phyloP scores from a whole-genome alignment of 1,140 invertebrate genomes.

The Mercenaria mercenaria region DNA sequence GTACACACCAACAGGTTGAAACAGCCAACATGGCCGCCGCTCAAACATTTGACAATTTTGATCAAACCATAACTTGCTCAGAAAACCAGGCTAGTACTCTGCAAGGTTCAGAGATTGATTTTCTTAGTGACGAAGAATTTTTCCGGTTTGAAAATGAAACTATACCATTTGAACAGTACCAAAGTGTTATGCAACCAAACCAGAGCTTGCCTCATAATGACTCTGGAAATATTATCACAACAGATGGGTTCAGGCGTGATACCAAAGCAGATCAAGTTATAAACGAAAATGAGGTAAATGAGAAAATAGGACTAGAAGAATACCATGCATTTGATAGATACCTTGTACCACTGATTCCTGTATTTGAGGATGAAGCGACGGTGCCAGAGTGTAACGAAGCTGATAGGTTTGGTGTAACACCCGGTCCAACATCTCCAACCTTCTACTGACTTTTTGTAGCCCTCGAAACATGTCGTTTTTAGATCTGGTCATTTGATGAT shows the following conservation, averaged over 20 bases:
- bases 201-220: not conserved
- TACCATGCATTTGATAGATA: not conserved
- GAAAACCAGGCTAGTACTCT: not conserved
- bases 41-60: not conserved
- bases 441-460: not conserved
- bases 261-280: not conserved
- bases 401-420: not conserved
- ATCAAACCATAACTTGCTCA: too few relatives aligned
- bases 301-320: not conserved
- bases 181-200: not conserved
- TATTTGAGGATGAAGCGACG: constrained; percentile 14
- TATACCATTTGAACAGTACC: constrained; percentile 2
- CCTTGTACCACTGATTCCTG: not conserved
- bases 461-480: not conserved
- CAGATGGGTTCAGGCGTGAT: not conserved
- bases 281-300: not conserved
- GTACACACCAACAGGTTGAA: not conserved
- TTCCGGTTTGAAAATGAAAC: not conserved
- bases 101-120: not conserved
- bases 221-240: not conserved
- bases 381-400: not conserved
- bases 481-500: not conserved
- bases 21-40: not conserved
- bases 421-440: not conserved
- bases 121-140: not conserved